These are phyloP conservation scores for Eilema sororculum DNA, from an alignment of 2,888 invertebrate genomes.

Conservation along the genomic window DNA sequence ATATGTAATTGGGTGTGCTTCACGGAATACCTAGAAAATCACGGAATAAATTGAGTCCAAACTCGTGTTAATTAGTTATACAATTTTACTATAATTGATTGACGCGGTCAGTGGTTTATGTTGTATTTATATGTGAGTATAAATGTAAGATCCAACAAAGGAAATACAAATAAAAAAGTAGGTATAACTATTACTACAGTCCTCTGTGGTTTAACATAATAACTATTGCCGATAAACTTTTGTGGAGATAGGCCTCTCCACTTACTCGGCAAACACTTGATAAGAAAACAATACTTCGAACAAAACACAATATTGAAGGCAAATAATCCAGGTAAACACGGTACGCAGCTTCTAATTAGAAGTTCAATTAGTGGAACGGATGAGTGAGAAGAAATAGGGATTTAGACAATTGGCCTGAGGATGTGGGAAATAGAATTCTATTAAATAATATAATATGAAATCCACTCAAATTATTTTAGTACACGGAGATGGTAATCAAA, in stretches of 20 bases:
- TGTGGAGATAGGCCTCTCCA: neutral
- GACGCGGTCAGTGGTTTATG: too few species aligned
- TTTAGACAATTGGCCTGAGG: conserved; percentile 30
- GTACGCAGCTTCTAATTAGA: conserved; percentile 43
- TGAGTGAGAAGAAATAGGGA: conserved; percentile 36
- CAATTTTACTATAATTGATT: too few species aligned
- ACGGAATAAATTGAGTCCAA: too few species aligned
- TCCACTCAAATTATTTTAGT: conserved; percentile 1
- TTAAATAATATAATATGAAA: conserved; percentile 13
- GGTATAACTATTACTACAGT: neutral
- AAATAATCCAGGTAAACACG: conserved; percentile 53
- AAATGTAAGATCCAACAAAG: too few species aligned
- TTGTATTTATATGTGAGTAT: too few species aligned
- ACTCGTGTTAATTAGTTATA: too few species aligned
- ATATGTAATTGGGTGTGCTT: too few species aligned
- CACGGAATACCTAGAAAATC: too few species aligned
- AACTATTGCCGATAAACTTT: neutral
- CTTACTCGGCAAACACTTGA: conserved; percentile 1
- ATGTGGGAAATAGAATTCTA: conserved; percentile 25
- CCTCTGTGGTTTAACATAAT: neutral
- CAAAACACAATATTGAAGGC: conserved; percentile 30
- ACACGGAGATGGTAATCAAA: conserved; percentile 4
- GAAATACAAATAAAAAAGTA: too few species aligned
- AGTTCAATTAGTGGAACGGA: conserved; percentile 31
- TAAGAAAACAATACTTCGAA: conserved; percentile 24